Evolutionary conservation across 2,113 vertebrate species (phyloP), one percentile per base, ranked within the genome.

Genomic region (Hippolais icterina): DNA sequence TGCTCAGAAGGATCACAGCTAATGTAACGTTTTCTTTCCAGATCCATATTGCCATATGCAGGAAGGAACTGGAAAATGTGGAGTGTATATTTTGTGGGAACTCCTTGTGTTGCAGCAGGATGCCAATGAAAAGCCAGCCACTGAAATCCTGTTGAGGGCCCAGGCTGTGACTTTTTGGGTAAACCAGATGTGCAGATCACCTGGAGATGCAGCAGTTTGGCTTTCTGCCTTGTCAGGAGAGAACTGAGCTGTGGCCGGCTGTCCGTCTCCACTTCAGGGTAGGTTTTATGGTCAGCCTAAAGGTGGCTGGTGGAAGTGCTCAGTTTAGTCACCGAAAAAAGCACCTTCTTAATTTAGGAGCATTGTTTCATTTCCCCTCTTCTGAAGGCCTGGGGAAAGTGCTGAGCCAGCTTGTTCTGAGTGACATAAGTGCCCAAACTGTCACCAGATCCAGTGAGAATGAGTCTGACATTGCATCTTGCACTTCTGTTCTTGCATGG

Each of bases 321-420:
- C 41, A 3, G n/a, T 56, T 84, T 27, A 57, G 56, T 53, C 24
- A 14, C 49, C 10, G 53, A 47, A 59, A 78, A 92, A 94, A 84
- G 7, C 79, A 74, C 47, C 49, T 75, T 76, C 74, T 69, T 89
- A 59, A 66, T 65, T 71, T 69, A 50, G 57, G 75, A 53, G 41
- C 46, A 12, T 47, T 53, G 61, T 96, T 96, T 95, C 75, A 9
- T 80, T 96, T 95, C 82, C 71, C 50, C 69, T 91, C 41, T 53
- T 90, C 59, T 33, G 72, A 78, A 24, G 53, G 54, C 47, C 74
- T 35, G 61, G 56, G n/a, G 66, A 87, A 90, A 91, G 49, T 54
- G 83, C 94, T 91, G 70, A 97, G 61, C 68, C 59, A 89, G 83
- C 59, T 56, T 42, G 21, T 93, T 92, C 21, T 27, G 47, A 42